These are phyloP conservation scores for Heterohyrax brucei DNA, from an alignment of 2,797 vertebrate genomes.

Conservation along the genomic window DNA sequence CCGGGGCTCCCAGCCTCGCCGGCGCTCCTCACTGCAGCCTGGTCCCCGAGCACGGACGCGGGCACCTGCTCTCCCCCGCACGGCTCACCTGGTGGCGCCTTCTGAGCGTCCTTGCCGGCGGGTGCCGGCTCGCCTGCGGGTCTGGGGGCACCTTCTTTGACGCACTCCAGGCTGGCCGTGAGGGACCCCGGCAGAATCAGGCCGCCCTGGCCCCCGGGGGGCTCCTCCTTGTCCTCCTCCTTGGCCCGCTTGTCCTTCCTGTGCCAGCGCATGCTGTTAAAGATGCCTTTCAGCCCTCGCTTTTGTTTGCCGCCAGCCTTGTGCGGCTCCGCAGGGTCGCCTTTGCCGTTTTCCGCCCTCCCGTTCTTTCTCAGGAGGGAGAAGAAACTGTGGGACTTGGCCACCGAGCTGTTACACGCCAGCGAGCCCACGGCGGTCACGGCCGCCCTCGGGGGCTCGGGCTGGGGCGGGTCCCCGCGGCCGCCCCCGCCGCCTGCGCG, in stretches of 20 bases:
- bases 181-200: slow-evolving; percentile 91
- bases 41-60: slow-evolving; percentile 51
- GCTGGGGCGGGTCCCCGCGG: slow-evolving; percentile 73
- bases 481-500: background rate
- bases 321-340: slow-evolving; percentile 91
- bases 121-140: slow-evolving; percentile 89
- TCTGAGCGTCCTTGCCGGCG: slow-evolving; percentile 85
- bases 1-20: slow-evolving; percentile 80
- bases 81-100: slow-evolving; percentile 88
- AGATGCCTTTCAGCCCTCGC: slow-evolving; percentile 95
- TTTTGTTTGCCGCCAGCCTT: slow-evolving; percentile 95
- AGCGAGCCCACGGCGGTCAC: slow-evolving; percentile 89
- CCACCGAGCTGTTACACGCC: slow-evolving; percentile 91
- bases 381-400: slow-evolving; percentile 98
- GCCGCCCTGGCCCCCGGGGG: slow-evolving; percentile 90
- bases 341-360: slow-evolving; percentile 91
- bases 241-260: slow-evolving; percentile 94
- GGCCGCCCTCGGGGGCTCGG: slow-evolving; percentile 77
- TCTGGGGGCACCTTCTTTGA: slow-evolving; percentile 93
- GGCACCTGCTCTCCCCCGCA: slow-evolving; percentile 79
- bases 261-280: slow-evolving; percentile 97
- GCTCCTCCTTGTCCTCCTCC: slow-evolving; percentile 90
- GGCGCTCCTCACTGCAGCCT: slow-evolving; percentile 74
- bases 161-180: slow-evolving; percentile 92
- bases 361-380: slow-evolving; percentile 96